phyloP scores from a whole-genome alignment of 2,888 invertebrate species.

The Drosophila nigricruria region DNA sequence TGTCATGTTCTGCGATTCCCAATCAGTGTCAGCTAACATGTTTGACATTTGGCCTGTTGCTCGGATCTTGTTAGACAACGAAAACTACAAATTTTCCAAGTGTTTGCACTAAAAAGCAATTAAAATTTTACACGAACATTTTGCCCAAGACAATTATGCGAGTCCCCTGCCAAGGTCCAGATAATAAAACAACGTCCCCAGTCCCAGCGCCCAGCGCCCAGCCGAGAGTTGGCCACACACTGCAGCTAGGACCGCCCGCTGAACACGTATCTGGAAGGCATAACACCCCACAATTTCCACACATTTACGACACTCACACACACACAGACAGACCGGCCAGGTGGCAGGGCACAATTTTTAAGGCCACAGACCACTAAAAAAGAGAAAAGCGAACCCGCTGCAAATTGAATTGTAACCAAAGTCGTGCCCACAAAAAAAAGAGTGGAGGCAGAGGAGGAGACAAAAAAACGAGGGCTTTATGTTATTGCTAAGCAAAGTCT shows the following conservation, averaged over 20 bases:
- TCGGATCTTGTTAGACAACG: slow-evolving; percentile 53
- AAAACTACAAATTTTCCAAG: slow-evolving; percentile 76
- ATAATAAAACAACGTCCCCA: slow-evolving; percentile 59
- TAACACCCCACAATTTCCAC: slow-evolving; percentile 76
- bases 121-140: slow-evolving; percentile 81
- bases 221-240: slow-evolving; percentile 47
- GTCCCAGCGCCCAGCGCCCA: background rate
- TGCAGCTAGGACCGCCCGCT: slow-evolving; percentile 52
- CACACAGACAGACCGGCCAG: slow-evolving; percentile 23
- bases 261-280: slow-evolving; percentile 64
- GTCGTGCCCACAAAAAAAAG: slow-evolving; percentile 51
- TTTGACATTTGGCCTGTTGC: slow-evolving; percentile 58
- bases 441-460: slow-evolving; percentile 1
- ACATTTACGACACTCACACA: slow-evolving; percentile 46
- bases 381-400: slow-evolving; percentile 59
- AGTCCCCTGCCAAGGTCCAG: slow-evolving; percentile 39
- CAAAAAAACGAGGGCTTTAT: slow-evolving; percentile 46
- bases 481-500: slow-evolving; percentile 68
- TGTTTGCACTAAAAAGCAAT: slow-evolving; percentile 79
- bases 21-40: slow-evolving; percentile 53
- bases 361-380: slow-evolving; percentile 52
- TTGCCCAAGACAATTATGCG: slow-evolving; percentile 76
- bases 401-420: slow-evolving; percentile 81
- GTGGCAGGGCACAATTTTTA: slow-evolving; percentile 56
- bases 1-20: slow-evolving; percentile 15